Conservation (phyloP, 2,113 vertebrate genomes). For the Martes martes region DNA sequence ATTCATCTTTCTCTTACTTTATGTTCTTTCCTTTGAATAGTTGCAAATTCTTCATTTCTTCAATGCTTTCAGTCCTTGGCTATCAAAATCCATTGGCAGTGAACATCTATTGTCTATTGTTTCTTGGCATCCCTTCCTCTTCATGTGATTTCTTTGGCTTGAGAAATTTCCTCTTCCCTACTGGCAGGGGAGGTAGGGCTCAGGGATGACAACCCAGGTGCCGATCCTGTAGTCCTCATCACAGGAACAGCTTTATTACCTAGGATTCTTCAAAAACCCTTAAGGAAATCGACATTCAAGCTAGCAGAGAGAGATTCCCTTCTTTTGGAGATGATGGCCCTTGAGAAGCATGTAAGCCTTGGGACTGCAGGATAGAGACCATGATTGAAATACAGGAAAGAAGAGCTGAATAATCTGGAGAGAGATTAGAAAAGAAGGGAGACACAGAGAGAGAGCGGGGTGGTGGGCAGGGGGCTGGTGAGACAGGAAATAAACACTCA, state of each 20-base stretch:
- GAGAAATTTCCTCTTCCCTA: not conserved
- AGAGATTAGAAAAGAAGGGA: not conserved
- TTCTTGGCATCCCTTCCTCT: not conserved
- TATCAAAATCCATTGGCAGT: not conserved
- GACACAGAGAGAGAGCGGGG: rapidly evolving
- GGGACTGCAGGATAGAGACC: not conserved
- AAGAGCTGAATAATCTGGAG: not conserved
- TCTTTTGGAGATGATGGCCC: not conserved
- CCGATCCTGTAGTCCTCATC: not conserved
- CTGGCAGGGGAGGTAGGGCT: not conserved
- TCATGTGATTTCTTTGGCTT: not conserved
- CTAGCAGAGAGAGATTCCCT: not conserved
- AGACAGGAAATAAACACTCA: not conserved
- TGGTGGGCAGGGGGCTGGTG: not conserved
- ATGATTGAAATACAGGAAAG: not conserved
- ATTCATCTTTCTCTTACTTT: not conserved
- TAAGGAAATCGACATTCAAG: not conserved
- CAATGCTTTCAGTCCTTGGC: not conserved
- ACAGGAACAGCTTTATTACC: not conserved
- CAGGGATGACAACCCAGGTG: not conserved
- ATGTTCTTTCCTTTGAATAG: not conserved
- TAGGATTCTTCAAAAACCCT: not conserved
- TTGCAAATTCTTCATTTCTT: not conserved
- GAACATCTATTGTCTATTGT: not conserved
- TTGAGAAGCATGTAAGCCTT: not conserved